Conservation (phyloP, 2,113 vertebrate species). For the Ammodytes dubius region DNA sequence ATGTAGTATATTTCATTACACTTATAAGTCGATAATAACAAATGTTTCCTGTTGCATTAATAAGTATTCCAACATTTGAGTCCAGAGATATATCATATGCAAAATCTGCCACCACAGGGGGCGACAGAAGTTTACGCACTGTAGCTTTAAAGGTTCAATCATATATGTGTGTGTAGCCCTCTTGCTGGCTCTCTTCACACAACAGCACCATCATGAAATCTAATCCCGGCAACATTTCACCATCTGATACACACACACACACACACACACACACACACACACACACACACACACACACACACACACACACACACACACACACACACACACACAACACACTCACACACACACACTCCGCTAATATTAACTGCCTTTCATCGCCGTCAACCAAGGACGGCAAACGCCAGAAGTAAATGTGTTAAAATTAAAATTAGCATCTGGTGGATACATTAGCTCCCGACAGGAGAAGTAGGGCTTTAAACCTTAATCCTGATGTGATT, state of each 20-base stretch:
- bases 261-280: no score
- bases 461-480: background rate
- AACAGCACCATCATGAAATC: conserved; percentile 36
- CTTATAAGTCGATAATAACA: no score
- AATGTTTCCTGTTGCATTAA: no score
- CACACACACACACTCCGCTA: background rate
- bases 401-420: conserved; percentile 39
- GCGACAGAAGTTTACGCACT: no score
- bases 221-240: conserved; percentile 35
- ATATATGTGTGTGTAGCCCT: background rate
- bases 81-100: background rate
- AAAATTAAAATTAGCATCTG: conserved; percentile 44
- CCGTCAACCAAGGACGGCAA: conserved; percentile 31
- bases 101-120: no score
- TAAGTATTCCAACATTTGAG: conserved; percentile 1
- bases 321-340: no score
- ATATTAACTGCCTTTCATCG: conserved; percentile 54
- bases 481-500: background rate
- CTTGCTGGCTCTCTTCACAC: conserved; percentile 10
- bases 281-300: no score
- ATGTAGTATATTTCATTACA: no score
- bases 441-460: conserved; percentile 12
- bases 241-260: conserved; percentile 30
- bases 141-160: no score
- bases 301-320: no score